Percentiles rank a stretch among this genome's conserved stretches.
These are phyloP conservation scores for Cyprinus carpio DNA, from an alignment of 2,113 vertebrate species.

Conservation along the genomic window DNA sequence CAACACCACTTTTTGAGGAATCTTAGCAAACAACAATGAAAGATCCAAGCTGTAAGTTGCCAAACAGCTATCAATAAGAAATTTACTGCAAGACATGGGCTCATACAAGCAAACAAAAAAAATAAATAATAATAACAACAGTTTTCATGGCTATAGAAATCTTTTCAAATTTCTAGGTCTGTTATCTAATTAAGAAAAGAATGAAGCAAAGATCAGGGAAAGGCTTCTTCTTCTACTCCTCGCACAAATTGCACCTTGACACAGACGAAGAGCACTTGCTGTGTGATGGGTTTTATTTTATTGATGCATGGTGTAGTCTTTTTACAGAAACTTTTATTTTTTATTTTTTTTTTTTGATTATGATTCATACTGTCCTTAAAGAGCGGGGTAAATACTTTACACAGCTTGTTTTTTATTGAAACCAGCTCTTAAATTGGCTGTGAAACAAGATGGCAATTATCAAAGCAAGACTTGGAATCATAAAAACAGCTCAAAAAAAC, in stretches of 20 bases:
- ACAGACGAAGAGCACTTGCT: not conserved
- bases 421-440: conserved; percentile 72
- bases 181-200: not conserved
- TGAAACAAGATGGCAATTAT: conserved; percentile 74
- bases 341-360: conserved; percentile 47
- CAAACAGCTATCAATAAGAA: too few species aligned
- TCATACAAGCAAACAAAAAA: not conserved
- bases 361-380: conserved; percentile 69
- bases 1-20: not conserved
- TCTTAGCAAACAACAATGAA: conserved; percentile 24
- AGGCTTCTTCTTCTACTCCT: not conserved
- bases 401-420: conserved; percentile 71
- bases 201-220: not conserved
- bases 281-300: conserved; percentile 12
- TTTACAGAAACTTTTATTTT: not conserved
- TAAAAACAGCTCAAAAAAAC: conserved; percentile 66
- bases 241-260: not conserved
- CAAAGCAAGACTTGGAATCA: conserved; percentile 70
- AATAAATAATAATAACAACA: not conserved
- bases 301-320: conserved; percentile 3
- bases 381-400: conserved; percentile 62
- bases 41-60: not conserved
- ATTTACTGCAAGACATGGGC: too few species aligned
- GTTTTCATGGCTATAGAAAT: not conserved
- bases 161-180: not conserved